A percentile compares a stretch with the other conserved stretches of the same genome.
phyloP scores from a whole-genome alignment of 2,797 vertebrate genomes.

The Lacerta viridis region DNA sequence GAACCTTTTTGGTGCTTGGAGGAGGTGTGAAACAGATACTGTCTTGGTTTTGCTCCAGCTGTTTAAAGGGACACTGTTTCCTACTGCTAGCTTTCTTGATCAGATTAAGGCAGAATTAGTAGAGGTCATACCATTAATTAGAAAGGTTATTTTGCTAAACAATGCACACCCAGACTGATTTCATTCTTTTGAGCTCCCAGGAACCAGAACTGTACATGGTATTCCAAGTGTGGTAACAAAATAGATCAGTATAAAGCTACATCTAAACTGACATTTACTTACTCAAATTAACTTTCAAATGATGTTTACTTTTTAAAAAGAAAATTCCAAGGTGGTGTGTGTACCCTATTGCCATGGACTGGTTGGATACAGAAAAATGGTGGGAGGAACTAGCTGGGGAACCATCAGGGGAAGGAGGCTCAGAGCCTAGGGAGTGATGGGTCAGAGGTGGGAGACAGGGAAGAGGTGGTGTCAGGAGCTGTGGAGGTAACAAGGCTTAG shows the following conservation, averaged over 20 bases:
- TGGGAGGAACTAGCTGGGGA: no score
- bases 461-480: no score
- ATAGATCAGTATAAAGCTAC: background rate
- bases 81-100: slow-evolving; percentile 18
- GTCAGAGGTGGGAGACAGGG: no score
- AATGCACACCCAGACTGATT: slow-evolving; percentile 27
- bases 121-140: slow-evolving; percentile 34
- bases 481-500: no score
- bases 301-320: no score
- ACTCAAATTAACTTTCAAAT: no score
- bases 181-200: background rate
- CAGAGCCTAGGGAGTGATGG: no score
- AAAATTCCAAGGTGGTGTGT: no score
- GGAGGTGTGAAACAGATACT: slow-evolving; percentile 13
- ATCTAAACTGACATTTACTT: no score
- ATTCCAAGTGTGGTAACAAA: background rate
- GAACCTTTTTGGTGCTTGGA: background rate
- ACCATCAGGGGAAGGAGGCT: no score
- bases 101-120: slow-evolving; percentile 32
- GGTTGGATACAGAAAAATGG: no score
- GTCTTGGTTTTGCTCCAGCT: background rate
- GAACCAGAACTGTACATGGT: background rate
- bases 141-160: slow-evolving; percentile 33
- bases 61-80: background rate
- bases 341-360: no score